phyloP scores from a whole-genome alignment of 2,113 vertebrate genomes.

The Dryoscopus gambensis region DNA sequence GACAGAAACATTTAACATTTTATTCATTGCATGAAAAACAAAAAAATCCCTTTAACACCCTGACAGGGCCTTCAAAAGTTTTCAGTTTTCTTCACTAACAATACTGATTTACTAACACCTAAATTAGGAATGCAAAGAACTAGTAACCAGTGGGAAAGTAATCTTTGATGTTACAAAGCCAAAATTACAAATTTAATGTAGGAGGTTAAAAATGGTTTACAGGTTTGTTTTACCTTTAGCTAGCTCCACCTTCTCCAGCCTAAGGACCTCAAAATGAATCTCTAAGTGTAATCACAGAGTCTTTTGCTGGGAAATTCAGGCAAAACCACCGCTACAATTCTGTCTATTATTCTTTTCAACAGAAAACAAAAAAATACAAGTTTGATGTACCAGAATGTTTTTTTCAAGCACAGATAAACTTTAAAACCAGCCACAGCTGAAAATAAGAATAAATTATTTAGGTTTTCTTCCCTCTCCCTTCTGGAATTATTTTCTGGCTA shows the following conservation, averaged over 20 bases:
- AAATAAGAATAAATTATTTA: background rate
- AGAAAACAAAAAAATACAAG: background rate
- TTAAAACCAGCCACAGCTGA: background rate
- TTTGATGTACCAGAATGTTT: background rate
- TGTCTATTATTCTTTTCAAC: background rate
- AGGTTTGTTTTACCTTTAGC: background rate
- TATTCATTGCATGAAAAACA: background rate
- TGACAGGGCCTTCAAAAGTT: rapidly evolving
- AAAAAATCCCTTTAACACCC: background rate
- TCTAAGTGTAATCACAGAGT: background rate
- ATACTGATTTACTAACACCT: background rate
- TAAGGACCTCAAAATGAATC: background rate
- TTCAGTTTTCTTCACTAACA: background rate
- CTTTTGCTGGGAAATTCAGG: background rate
- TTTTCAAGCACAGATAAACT: background rate
- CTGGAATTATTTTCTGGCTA: background rate
- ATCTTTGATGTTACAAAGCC: background rate
- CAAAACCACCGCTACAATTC: background rate
- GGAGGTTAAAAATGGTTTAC: background rate
- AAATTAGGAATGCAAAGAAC: background rate
- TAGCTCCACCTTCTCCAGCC: background rate
- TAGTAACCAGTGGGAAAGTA: background rate
- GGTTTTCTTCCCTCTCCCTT: background rate
- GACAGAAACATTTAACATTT: background rate
- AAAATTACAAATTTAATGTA: background rate